Conservation (phyloP, 1,140 invertebrate species). For the Mya arenaria region DNA sequence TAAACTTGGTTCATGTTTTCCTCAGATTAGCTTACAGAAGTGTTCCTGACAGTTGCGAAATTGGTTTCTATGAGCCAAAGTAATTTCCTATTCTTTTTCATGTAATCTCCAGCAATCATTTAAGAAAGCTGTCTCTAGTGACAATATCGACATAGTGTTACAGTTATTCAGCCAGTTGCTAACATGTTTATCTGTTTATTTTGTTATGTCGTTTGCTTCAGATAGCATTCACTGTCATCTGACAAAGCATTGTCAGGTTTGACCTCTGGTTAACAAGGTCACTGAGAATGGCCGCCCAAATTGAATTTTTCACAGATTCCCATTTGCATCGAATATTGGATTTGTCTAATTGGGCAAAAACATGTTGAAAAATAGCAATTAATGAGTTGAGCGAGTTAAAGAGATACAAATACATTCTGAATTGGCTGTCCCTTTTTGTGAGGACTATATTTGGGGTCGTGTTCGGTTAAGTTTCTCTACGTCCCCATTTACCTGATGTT, state of each 20-base stretch:
- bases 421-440: slow-evolving; percentile 17
- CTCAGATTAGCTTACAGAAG: too few species aligned
- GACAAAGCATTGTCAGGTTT: neutral
- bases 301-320: neutral
- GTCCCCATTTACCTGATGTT: slow-evolving; percentile 25
- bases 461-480: slow-evolving; percentile 36
- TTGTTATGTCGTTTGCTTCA: too few species aligned
- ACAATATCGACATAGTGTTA: too few species aligned
- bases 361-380: slow-evolving; percentile 51
- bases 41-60: too few species aligned
- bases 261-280: neutral
- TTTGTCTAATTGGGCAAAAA: slow-evolving; percentile 52
- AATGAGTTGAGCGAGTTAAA: slow-evolving; percentile 38
- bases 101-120: too few species aligned
- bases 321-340: slow-evolving; percentile 15
- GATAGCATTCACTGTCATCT: too few species aligned
- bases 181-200: too few species aligned
- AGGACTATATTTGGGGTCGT: slow-evolving; percentile 39
- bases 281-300: slow-evolving; percentile 36
- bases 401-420: slow-evolving; percentile 29
- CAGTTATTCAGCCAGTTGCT: too few species aligned
- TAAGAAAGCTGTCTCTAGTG: too few species aligned
- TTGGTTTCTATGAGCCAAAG: too few species aligned
- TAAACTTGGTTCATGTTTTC: too few species aligned
- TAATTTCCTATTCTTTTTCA: too few species aligned